Conservation (phyloP, 1,140 invertebrate genomes). For the Zelostemma sp. region DNA sequence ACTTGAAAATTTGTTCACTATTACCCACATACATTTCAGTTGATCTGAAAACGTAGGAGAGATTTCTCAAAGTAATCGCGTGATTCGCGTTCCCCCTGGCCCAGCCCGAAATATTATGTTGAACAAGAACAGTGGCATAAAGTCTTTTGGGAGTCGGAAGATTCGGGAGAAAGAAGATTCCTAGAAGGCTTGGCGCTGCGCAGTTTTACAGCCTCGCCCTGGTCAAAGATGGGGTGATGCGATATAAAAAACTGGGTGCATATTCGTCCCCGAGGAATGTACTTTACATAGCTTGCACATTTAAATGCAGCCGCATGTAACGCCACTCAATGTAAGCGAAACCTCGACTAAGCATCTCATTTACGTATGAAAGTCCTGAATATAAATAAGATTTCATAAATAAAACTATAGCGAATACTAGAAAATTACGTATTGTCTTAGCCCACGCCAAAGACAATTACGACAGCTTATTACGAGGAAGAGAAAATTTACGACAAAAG, state of each 20-base stretch:
- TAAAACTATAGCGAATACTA: slow-evolving; percentile 1
- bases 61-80: background rate
- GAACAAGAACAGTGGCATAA: slow-evolving; percentile 49
- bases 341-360: slow-evolving; percentile 11
- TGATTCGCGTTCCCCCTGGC: slow-evolving; percentile 11
- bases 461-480: no score
- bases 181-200: slow-evolving; percentile 47
- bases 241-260: slow-evolving; percentile 58
- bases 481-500: no score
- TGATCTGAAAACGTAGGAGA: background rate
- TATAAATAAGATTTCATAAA: slow-evolving; percentile 8
- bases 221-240: slow-evolving; percentile 51
- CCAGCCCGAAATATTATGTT: slow-evolving; percentile 21
- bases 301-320: slow-evolving; percentile 24
- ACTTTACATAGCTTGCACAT: slow-evolving; percentile 44
- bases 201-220: slow-evolving; percentile 45
- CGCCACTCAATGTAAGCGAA: background rate
- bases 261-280: slow-evolving; percentile 46
- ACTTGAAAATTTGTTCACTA: no score
- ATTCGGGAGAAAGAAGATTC: slow-evolving; percentile 48
- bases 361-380: slow-evolving; percentile 11
- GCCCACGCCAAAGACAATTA: no score
- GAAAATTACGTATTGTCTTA: no score
- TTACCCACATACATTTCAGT: slow-evolving; percentile 6
- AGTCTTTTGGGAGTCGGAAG: slow-evolving; percentile 46